Evolutionary conservation across 2,113 vertebrate species (phyloP), one percentile per base, ranked within the genome.

Genomic region (Ptyas mucosa): DNA sequence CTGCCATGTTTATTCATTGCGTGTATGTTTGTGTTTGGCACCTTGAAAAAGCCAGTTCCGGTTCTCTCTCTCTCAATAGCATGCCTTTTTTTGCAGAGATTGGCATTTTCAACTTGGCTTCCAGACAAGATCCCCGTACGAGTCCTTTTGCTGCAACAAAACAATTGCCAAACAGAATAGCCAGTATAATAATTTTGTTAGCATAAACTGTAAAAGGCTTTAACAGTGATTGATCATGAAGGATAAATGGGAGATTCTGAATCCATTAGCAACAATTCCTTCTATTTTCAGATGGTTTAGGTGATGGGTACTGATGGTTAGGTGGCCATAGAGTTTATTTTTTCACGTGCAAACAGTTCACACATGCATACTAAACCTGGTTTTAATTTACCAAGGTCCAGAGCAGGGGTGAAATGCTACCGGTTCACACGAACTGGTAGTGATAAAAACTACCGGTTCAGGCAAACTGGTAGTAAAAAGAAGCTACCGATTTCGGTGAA

Each of bases 41-140:
- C 7, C 18, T 81, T 43, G 34, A 81, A 0, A 21, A 81, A 81
- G 75, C 57, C 89, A 85, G 29, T 92, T 91, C 93, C 95, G 93
- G 58, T 75, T 95, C 96, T 95, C 53, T 97, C 94, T 97, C 98
- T 98, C 98, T 98, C 97, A 96, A 86, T 96, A 46, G 90, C 39
- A 0, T 87, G 23, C 12, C 8, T 94, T 7, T 94, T 7, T 23
- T 12, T 18, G 15, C 24, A 61, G 61, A 90, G 55, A 21, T 0
- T 9, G 85, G 64, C 51, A 85, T 85, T 91, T 61, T 94, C 93
- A 92, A 46, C 89, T 29, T 49, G 81, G 61, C 49, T 55, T 58
- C 12, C 39, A 46, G 81, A 43, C 15, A 21, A 81, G 18, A 81
- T 3, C 6, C 34, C n/a, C 2, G 2, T 34, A 75, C 2, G 2